Evolutionary conservation across 2,888 invertebrate genomes (phyloP).

Genomic region (Chromoteleia sp.): DNA sequence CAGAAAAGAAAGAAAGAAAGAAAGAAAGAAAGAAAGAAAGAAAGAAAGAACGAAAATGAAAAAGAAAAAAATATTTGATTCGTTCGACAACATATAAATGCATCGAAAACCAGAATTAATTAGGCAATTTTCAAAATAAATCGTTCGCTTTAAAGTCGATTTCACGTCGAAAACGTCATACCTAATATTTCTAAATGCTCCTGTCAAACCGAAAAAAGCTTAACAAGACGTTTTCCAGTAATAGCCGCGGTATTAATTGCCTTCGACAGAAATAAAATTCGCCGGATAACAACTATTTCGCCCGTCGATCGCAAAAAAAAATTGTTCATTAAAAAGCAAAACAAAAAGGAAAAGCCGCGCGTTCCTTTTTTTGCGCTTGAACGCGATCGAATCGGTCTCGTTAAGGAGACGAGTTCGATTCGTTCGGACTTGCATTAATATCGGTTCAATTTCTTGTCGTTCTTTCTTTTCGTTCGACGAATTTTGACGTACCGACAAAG

Average conservation of each 20-base stretch:
- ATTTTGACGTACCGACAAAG: slow-evolving; percentile 76
- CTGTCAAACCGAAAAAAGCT: background rate
- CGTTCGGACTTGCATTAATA: slow-evolving; percentile 24
- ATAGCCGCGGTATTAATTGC: slow-evolving; percentile 11
- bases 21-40: too few relatives aligned
- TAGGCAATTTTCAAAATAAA: too few relatives aligned
- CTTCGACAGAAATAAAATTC: slow-evolving; percentile 17
- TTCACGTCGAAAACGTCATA: background rate
- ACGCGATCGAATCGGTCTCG: slow-evolving; percentile 17
- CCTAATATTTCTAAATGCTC: background rate
- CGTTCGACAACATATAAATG: too few relatives aligned
- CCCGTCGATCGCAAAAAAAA: slow-evolving; percentile 2
- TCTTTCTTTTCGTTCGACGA: background rate
- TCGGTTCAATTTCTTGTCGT: slow-evolving; percentile 22
- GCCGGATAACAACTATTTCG: slow-evolving; percentile 9
- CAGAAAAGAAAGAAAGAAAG: too few relatives aligned
- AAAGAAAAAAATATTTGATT: too few relatives aligned
- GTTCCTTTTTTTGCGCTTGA: background rate
- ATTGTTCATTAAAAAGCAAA: background rate
- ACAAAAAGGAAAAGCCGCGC: background rate
- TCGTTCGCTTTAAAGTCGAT: too few relatives aligned
- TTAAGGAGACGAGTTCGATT: slow-evolving; percentile 6
- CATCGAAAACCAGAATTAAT: too few relatives aligned
- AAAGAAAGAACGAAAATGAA: too few relatives aligned
- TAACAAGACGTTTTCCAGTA: slow-evolving; percentile 1